These are phyloP conservation scores for Austrolebias charrua DNA, from an alignment of 2,797 vertebrate genomes.

Conservation along the genomic window DNA sequence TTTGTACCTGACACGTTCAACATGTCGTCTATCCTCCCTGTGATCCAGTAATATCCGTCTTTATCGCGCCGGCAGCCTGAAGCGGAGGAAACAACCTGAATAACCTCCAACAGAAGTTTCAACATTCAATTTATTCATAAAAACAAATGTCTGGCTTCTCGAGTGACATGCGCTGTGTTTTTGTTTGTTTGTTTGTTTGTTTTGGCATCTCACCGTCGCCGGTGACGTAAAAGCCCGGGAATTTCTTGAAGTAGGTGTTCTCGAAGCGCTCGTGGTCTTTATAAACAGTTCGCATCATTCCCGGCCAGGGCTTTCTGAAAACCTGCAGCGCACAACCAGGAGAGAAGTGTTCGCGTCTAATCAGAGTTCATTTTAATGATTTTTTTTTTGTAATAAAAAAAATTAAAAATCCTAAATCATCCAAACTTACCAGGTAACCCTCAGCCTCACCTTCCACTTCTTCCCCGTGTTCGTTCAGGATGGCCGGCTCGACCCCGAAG, in stretches of 20 bases:
- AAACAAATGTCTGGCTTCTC: too few species aligned
- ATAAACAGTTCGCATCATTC: constrained; percentile 82
- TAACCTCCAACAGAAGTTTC: constrained; percentile 2
- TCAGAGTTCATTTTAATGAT: too few species aligned
- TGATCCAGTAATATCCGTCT: constrained; percentile 88
- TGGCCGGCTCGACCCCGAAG: constrained; percentile 82
- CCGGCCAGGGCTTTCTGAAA: constrained; percentile 83
- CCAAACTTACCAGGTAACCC: constrained; percentile 79
- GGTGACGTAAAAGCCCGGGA: constrained; percentile 84
- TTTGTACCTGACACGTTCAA: constrained; percentile 83
- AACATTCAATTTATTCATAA: too few species aligned
- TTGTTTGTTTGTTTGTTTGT: neutral
- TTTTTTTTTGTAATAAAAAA: too few species aligned
- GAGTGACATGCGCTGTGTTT: neutral
- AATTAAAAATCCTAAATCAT: neutral
- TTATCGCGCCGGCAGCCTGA: constrained; percentile 83
- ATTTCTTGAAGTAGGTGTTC: constrained; percentile 84
- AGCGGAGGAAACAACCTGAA: constrained; percentile 19
- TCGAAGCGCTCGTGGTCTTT: constrained; percentile 82
- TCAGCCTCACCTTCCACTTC: constrained; percentile 83
- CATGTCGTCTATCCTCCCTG: constrained; percentile 86
- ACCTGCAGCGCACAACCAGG: constrained; percentile 63
- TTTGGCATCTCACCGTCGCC: constrained; percentile 77
- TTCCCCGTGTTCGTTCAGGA: constrained; percentile 83
- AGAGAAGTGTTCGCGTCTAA: neutral